Conservation (phyloP, 1,140 invertebrate genomes). For the Zaprionus camerounensis region DNA sequence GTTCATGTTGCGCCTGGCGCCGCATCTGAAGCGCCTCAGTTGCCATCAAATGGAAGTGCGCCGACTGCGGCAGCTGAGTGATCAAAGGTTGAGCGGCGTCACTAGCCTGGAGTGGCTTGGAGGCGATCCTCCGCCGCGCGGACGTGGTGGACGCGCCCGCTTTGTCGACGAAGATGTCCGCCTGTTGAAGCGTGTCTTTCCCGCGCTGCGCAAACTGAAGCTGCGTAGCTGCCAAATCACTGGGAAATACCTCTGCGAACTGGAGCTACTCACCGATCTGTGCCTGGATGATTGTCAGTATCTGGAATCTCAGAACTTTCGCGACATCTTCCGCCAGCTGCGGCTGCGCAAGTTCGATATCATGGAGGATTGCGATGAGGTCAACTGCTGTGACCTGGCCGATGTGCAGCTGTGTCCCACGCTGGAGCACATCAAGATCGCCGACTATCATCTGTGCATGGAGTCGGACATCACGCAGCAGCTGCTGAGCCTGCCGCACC, state of each 20-base stretch:
- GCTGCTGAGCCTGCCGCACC: slow-evolving; percentile 56
- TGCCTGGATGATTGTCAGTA: slow-evolving; percentile 71
- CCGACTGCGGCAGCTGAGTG: slow-evolving; percentile 53
- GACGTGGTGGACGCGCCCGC: slow-evolving; percentile 37
- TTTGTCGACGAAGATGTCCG: slow-evolving; percentile 74
- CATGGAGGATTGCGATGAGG: slow-evolving; percentile 76
- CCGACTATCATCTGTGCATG: slow-evolving; percentile 77
- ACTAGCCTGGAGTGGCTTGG: slow-evolving; percentile 59
- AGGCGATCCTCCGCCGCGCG: slow-evolving; percentile 13
- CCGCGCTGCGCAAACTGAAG: slow-evolving; percentile 55
- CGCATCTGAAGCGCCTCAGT: slow-evolving; percentile 55
- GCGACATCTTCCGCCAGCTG: slow-evolving; percentile 64
- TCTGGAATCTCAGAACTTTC: slow-evolving; percentile 70
- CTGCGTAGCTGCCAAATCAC: slow-evolving; percentile 65
- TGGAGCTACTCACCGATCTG: slow-evolving; percentile 56
- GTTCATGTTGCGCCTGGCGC: slow-evolving; percentile 53
- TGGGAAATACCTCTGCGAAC: slow-evolving; percentile 62
- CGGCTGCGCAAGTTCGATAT: slow-evolving; percentile 71
- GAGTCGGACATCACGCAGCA: slow-evolving; percentile 68
- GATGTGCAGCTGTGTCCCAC: slow-evolving; percentile 72
- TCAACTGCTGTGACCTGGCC: slow-evolving; percentile 72
- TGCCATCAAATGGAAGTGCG: slow-evolving; percentile 60
- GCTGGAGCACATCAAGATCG: slow-evolving; percentile 74
- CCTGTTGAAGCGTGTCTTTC: slow-evolving; percentile 59
- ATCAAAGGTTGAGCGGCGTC: slow-evolving; percentile 29